A percentile compares a stretch with the other conserved stretches of the same genome.
phyloP scores from a whole-genome alignment of 1,140 invertebrate species.

The Papilio xuthus region DNA sequence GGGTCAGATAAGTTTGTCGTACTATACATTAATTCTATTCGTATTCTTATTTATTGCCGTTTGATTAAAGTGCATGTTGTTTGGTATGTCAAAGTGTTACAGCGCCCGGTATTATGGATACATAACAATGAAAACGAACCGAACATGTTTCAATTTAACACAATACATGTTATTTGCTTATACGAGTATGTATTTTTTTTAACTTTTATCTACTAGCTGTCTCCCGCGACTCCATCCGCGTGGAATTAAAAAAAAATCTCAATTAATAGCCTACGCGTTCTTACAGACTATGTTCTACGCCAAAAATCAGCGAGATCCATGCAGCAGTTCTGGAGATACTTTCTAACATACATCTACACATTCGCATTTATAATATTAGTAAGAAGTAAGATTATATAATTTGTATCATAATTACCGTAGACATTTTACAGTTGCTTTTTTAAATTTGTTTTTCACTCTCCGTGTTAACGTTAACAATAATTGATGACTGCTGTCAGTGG shows the following conservation, averaged over 20 bases:
- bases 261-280: too few relatives aligned
- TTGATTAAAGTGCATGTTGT: slow-evolving; percentile 1
- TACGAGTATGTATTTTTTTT: too few relatives aligned
- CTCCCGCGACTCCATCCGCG: too few relatives aligned
- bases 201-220: too few relatives aligned
- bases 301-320: too few relatives aligned
- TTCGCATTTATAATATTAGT: too few relatives aligned
- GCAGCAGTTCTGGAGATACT: too few relatives aligned
- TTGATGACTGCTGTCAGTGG: slow-evolving; percentile 7
- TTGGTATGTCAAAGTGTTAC: slow-evolving; percentile 1
- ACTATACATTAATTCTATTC: not conserved
- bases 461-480: slow-evolving; percentile 3
- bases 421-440: not conserved
- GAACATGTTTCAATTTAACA: not conserved
- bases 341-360: too few relatives aligned
- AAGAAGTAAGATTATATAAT: too few relatives aligned
- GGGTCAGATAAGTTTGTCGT: not conserved
- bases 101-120: not conserved
- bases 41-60: not conserved
- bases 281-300: too few relatives aligned
- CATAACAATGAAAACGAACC: not conserved
- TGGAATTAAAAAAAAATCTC: too few relatives aligned
- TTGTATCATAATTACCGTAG: not conserved
- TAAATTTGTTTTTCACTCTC: slow-evolving; percentile 2
- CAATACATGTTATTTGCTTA: too few relatives aligned